Evolutionary conservation across 2,797 vertebrate species (phyloP).

Genomic region (Rhinatrema bivittatum): DNA sequence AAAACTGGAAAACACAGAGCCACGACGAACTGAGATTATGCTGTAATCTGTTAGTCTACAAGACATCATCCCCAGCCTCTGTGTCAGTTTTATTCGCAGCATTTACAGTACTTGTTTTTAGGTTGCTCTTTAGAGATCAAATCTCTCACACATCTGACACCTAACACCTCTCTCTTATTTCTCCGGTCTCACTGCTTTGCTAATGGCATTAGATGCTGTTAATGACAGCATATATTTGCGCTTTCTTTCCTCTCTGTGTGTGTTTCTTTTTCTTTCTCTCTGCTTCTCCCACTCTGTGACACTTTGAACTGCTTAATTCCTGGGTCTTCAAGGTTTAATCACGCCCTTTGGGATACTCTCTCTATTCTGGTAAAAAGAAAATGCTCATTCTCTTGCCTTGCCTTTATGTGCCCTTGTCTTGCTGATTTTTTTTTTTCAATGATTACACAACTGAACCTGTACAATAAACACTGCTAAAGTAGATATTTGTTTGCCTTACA

Average conservation of each 20-base stretch:
- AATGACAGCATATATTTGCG: neutral
- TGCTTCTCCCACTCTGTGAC: constrained; percentile 6
- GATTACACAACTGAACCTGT: constrained; percentile 9
- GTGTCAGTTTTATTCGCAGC: too few species aligned
- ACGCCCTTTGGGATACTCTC: constrained; percentile 12
- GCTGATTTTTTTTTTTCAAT: constrained; percentile 20
- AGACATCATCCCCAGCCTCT: too few species aligned
- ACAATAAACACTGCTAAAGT: too few species aligned
- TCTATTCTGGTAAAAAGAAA: constrained; percentile 16
- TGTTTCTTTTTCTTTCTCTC: constrained; percentile 15
- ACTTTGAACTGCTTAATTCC: constrained; percentile 17
- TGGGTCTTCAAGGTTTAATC: constrained; percentile 16
- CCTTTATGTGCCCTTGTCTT: neutral
- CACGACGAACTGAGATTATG: too few species aligned
- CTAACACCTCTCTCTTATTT: too few species aligned
- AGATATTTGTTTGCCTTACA: too few species aligned
- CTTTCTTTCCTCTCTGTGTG: constrained; percentile 1
- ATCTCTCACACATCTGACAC: too few species aligned
- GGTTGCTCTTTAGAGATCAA: too few species aligned
- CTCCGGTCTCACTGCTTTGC: too few species aligned
- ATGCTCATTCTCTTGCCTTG: constrained; percentile 4
- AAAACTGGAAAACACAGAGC: too few species aligned
- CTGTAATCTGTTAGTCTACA: too few species aligned
- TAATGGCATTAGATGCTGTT: neutral
- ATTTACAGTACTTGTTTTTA: too few species aligned